Conservation (phyloP, 2,888 invertebrate species). For the Troglohyphantes excavatus region DNA sequence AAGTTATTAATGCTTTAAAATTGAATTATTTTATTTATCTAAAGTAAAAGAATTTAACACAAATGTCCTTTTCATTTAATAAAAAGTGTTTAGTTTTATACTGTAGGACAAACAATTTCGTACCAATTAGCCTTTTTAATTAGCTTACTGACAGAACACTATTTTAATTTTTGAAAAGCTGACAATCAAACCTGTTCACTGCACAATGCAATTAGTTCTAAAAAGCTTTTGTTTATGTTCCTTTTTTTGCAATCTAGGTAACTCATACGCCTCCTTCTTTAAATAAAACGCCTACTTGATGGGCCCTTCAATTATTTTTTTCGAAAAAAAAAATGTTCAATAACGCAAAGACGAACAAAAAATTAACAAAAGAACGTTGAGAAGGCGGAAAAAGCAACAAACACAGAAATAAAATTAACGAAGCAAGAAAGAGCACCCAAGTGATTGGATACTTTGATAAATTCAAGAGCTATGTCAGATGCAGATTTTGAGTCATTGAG, state of each 20-base stretch:
- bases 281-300: background rate
- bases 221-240: background rate
- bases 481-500: constrained; percentile 52
- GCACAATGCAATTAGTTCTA: constrained; percentile 10
- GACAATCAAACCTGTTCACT: background rate
- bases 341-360: constrained; percentile 1
- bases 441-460: constrained; percentile 64
- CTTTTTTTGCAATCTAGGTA: background rate
- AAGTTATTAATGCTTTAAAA: no score
- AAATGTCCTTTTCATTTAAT: no score
- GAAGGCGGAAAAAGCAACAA: constrained; percentile 39
- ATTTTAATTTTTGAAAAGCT: background rate
- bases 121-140: no score
- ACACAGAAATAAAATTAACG: constrained; percentile 16
- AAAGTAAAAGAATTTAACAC: no score
- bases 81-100: no score
- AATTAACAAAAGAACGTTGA: constrained; percentile 24
- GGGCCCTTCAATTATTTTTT: constrained; percentile 13
- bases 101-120: no score
- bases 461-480: constrained; percentile 64
- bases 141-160: background rate
- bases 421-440: constrained; percentile 17
- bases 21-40: no score
- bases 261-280: background rate
- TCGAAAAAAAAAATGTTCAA: background rate